phyloP scores from a whole-genome alignment of 2,888 invertebrate species.

The Euspilapteryx auroguttella region DNA sequence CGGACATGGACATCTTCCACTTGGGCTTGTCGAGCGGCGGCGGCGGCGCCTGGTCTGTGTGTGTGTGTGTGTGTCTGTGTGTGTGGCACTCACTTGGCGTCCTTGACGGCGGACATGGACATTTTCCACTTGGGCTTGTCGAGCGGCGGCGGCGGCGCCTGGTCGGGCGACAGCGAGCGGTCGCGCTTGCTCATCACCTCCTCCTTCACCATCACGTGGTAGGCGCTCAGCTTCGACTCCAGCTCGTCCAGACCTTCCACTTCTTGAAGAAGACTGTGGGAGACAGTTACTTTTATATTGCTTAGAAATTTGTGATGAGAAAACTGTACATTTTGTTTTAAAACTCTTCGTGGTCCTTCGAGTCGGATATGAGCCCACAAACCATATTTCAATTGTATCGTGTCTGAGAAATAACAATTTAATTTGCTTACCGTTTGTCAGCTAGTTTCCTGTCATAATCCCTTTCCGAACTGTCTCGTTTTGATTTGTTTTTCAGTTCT shows the following conservation, averaged over 20 bases:
- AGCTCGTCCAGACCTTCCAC: constrained; percentile 76
- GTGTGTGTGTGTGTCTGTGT: no score
- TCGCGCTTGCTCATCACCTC: constrained; percentile 52
- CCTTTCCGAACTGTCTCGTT: constrained; percentile 49
- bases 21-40: no score
- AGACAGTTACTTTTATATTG: no score
- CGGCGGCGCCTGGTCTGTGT: no score
- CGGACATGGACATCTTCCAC: no score
- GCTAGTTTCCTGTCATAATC: constrained; percentile 53
- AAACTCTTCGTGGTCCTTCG: no score
- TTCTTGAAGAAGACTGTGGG: constrained; percentile 62
- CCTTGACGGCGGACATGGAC: constrained; percentile 65
- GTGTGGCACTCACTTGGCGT: no score
- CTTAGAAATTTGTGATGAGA: no score
- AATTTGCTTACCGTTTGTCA: constrained; percentile 36
- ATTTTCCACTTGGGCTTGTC: constrained; percentile 70
- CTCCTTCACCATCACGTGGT: constrained; percentile 78
- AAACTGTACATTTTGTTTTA: no score
- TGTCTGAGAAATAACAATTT: background rate
- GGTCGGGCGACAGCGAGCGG: constrained; percentile 37
- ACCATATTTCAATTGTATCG: background rate
- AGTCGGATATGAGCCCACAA: no score
- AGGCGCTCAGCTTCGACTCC: constrained; percentile 75
- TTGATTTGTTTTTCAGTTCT: constrained; percentile 48
- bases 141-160: constrained; percentile 50